A percentile compares a stretch with the other conserved stretches of the same genome.
Conservation (phyloP, 2,113 vertebrate species). For the Pagrus major region DNA sequence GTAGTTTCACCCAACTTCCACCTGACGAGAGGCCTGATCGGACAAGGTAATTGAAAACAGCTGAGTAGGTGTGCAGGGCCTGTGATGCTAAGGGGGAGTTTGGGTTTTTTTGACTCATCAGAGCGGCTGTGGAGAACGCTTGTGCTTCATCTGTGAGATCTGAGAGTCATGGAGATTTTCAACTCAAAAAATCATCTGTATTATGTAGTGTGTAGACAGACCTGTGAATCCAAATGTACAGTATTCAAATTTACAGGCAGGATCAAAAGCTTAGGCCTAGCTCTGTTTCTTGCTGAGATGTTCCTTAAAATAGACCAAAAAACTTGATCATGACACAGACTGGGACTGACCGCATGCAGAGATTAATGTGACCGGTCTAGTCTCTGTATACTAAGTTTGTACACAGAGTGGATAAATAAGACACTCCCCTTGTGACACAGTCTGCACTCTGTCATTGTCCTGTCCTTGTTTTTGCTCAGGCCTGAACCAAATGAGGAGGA, state of each 20-base stretch:
- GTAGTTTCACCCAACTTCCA: neutral
- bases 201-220: neutral
- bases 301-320: constrained; percentile 37
- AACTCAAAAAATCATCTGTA: neutral
- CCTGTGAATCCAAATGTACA: constrained; percentile 17
- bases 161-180: neutral
- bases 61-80: neutral
- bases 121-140: constrained; percentile 1
- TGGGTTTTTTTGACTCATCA: neutral
- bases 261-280: neutral
- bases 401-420: constrained; percentile 36
- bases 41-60: constrained; percentile 5
- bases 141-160: constrained; percentile 46
- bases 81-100: neutral
- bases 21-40: constrained; percentile 4
- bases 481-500: constrained; percentile 19
- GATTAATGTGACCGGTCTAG: constrained; percentile 42
- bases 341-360: constrained; percentile 28
- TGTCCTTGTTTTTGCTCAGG: constrained; percentile 36
- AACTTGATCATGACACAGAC: constrained; percentile 15
- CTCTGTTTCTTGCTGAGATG: neutral
- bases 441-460: constrained; percentile 39
- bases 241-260: constrained; percentile 10
- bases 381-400: constrained; percentile 29
- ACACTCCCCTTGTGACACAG: constrained; percentile 27